phyloP scores from a whole-genome alignment of 2,113 vertebrate species.

The Cyphomyrus plagiostoma region DNA sequence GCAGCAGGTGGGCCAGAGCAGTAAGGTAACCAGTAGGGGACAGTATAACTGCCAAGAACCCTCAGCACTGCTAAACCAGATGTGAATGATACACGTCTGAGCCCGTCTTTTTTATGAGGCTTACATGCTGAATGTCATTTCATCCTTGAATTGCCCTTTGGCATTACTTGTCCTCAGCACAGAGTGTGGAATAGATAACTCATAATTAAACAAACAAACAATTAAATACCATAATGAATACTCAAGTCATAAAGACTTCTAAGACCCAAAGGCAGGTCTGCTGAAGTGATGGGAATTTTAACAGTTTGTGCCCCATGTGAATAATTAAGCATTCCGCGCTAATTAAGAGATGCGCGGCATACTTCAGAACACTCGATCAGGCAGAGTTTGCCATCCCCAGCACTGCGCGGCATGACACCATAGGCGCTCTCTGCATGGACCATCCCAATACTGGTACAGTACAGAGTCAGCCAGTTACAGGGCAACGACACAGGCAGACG shows the following conservation, averaged over 20 bases:
- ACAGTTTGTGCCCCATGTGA: neutral
- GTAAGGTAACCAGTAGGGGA: neutral
- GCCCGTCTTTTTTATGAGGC: neutral
- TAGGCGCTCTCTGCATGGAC: neutral
- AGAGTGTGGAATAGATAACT: neutral
- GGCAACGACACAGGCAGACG: neutral
- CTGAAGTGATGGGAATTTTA: neutral
- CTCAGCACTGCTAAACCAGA: neutral
- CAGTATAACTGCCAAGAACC: neutral
- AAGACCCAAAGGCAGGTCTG: neutral
- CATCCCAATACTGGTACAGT: neutral
- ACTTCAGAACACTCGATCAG: neutral
- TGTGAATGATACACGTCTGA: neutral
- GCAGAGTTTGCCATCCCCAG: neutral
- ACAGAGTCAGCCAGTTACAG: neutral
- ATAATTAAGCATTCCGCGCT: neutral
- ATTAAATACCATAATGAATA: neutral
- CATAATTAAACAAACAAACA: neutral
- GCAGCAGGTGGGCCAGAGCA: conserved; percentile 1
- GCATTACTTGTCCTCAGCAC: neutral
- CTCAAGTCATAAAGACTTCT: neutral
- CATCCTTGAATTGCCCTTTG: neutral
- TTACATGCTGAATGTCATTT: neutral
- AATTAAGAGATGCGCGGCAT: neutral
- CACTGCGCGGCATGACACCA: neutral